Evolutionary conservation across 2,888 invertebrate genomes (phyloP), one percentile per base, ranked within the genome.

Genomic region (Peribatodes rhomboidaria): DNA sequence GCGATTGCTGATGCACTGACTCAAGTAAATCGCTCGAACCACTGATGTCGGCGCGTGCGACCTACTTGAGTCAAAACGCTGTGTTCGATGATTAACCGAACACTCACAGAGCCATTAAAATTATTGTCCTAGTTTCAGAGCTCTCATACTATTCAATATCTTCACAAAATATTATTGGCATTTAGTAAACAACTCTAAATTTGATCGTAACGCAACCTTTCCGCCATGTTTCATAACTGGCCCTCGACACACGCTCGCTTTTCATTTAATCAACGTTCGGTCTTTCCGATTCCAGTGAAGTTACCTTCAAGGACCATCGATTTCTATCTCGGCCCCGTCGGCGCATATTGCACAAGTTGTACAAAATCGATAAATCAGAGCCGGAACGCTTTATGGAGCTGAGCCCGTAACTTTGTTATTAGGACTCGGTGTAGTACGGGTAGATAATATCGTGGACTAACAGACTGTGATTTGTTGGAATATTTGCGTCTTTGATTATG

Each of bases 291-390:
- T 87, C 87, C 86, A 86, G 87, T 67, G 75, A 73, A 78, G 76
- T 76, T 80, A 82, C 83, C 82, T 81, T 74, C 87, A 86, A 91
- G 89, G 85, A 81, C 88, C 87, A 88, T 90, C 89, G 89, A 90
- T 87, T 86, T 80, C 82, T 80, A 87, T 88, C 87, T 88, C 70
- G 78, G 79, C 49, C 41, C 37, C 42, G 78, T 78, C 77, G 79
- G 75, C 85, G 84, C 84, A 87, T 90, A 90, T 90, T 90, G 89
- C 89, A 88, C 88, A 89, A 90, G 82, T 87, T 88, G 39, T 50
- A 56, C 50, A 35, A 60, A 65, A 88, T 85, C 86, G 80, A 88
- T 87, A 84, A 86, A 84, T 85, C 79, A 80, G 72, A 65, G 73
- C 73, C 80, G 71, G 75, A 80, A 81, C 75, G 76, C 77, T 80